These are phyloP conservation scores for Ctena decussata DNA, from an alignment of 2,888 invertebrate genomes.

Conservation along the genomic window DNA sequence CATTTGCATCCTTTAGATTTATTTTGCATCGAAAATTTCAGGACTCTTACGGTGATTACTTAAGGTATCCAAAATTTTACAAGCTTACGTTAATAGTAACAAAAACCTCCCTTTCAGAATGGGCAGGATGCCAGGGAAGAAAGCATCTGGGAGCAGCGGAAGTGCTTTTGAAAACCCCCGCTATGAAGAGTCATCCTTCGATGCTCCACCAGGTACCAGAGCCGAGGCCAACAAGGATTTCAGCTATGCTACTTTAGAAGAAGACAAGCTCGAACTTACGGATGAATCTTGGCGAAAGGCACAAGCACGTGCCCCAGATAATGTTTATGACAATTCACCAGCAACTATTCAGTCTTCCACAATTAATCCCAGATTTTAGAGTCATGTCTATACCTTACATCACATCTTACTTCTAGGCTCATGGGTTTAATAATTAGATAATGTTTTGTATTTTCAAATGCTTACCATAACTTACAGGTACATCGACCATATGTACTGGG, in stretches of 20 bases:
- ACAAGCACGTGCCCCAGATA: background rate
- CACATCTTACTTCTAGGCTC: too few relatives aligned
- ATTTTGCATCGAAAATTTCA: too few relatives aligned
- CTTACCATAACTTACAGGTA: too few relatives aligned
- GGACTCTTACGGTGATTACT: too few relatives aligned
- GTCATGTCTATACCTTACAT: too few relatives aligned
- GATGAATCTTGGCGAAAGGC: slow-evolving; percentile 1
- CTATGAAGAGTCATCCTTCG: slow-evolving; percentile 3
- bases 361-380: background rate
- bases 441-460: too few relatives aligned
- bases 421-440: too few relatives aligned
- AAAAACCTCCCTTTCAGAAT: slow-evolving; percentile 15
- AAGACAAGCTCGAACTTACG: slow-evolving; percentile 11
- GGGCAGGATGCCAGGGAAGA: slow-evolving; percentile 1
- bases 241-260: slow-evolving; percentile 25
- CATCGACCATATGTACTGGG: too few relatives aligned
- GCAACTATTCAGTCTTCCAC: background rate
- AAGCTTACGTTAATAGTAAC: too few relatives aligned
- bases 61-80: too few relatives aligned
- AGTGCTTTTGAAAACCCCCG: slow-evolving; percentile 36
- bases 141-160: background rate
- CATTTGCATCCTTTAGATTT: too few relatives aligned
- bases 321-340: slow-evolving; percentile 17
- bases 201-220: background rate
- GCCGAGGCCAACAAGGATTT: slow-evolving; percentile 22